phyloP scores from a whole-genome alignment of 2,797 vertebrate species.

The Anas capensis region DNA sequence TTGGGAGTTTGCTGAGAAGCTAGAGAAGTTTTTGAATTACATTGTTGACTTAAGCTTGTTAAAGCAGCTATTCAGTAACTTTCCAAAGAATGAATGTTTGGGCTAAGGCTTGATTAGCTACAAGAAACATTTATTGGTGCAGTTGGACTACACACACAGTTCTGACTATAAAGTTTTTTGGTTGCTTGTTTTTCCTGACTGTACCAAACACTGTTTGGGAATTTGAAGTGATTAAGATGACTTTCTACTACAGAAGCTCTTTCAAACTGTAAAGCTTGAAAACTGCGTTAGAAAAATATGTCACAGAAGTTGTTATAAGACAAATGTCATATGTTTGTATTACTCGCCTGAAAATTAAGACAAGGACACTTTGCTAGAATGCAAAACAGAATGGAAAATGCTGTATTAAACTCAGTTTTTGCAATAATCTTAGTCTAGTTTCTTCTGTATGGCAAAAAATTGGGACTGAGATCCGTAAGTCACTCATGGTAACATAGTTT shows the following conservation, averaged over 20 bases:
- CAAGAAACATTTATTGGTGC: background rate
- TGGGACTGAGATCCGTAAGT: fast-evolving
- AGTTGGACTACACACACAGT: background rate
- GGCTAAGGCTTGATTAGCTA: background rate
- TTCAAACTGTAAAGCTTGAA: background rate
- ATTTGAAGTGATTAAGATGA: background rate
- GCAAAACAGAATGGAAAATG: background rate
- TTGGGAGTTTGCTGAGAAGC: background rate
- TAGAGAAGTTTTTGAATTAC: constrained; percentile 15
- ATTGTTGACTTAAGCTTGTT: background rate
- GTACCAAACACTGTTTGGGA: background rate
- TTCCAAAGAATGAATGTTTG: background rate
- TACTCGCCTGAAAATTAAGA: background rate
- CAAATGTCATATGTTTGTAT: background rate
- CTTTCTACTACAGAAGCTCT: background rate
- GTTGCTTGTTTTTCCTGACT: background rate
- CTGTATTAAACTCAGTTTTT: background rate
- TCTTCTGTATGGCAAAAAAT: background rate
- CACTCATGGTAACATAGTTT: background rate
- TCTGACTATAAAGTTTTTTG: background rate
- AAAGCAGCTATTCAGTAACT: constrained; percentile 9
- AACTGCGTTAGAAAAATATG: background rate
- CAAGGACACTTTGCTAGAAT: background rate
- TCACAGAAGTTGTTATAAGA: background rate
- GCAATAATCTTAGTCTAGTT: background rate